Percentiles rank a stretch among this genome's conserved stretches.
Evolutionary conservation across 2,797 vertebrate genomes (phyloP).

Genomic region (Balearica regulorum): DNA sequence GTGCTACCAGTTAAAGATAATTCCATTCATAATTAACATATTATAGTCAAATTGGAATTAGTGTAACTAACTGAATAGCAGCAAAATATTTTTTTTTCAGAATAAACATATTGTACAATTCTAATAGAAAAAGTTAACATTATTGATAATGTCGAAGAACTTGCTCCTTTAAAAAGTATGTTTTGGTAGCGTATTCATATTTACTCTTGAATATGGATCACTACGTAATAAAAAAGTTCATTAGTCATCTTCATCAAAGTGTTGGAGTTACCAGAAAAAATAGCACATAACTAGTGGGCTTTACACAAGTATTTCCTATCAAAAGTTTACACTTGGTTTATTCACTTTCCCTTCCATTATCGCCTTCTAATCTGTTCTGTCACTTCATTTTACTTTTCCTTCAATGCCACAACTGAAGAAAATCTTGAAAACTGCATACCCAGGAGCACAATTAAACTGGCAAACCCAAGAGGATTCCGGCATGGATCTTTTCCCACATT

Average conservation of each 20-base stretch:
- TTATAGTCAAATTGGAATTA: slow-evolving; percentile 20
- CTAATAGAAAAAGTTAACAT: slow-evolving; percentile 38
- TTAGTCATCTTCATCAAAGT: slow-evolving; percentile 27
- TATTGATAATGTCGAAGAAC: slow-evolving; percentile 32
- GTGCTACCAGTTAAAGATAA: slow-evolving; percentile 55
- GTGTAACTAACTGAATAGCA: slow-evolving; percentile 29
- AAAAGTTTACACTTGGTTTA: slow-evolving; percentile 67
- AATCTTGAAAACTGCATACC: slow-evolving; percentile 58
- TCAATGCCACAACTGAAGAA: slow-evolving; percentile 66
- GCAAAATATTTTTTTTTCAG: slow-evolving; percentile 16
- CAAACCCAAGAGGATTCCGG: slow-evolving; percentile 40
- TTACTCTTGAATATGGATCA: not conserved
- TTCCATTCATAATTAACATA: slow-evolving; percentile 58
- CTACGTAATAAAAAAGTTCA: slow-evolving; percentile 9
- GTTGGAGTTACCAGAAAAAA: not conserved
- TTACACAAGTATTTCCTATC: slow-evolving; percentile 45
- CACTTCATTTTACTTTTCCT: slow-evolving; percentile 72
- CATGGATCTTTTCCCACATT: slow-evolving; percentile 33
- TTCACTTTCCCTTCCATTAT: slow-evolving; percentile 67
- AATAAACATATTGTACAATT: slow-evolving; percentile 3
- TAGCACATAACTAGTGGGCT: not conserved
- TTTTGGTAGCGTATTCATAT: not conserved
- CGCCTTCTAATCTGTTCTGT: slow-evolving; percentile 60
- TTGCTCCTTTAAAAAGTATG: slow-evolving; percentile 12
- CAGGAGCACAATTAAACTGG: slow-evolving; percentile 56